Conservation (phyloP, 2,113 vertebrate species). For the Ellobius talpinus region DNA sequence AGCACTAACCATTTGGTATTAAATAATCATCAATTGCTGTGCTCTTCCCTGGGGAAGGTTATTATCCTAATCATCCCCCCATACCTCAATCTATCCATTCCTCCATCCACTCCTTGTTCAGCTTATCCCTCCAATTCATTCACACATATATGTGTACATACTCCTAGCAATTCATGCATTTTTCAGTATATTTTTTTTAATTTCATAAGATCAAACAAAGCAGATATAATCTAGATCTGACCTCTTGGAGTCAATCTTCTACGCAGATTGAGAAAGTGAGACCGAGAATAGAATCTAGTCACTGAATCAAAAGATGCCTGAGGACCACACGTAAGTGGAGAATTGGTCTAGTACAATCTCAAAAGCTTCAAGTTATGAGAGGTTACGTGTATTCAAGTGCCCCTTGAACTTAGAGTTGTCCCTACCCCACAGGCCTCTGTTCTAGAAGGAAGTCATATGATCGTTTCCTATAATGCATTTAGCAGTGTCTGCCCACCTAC, state of each 20-base stretch:
- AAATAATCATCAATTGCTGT: not conserved
- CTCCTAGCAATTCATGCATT: not conserved
- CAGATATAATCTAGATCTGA: not conserved
- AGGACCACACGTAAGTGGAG: not conserved
- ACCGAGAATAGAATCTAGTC: not conserved
- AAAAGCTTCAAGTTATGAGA: not conserved
- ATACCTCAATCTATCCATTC: not conserved
- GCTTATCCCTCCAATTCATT: not conserved
- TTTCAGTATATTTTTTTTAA: not conserved
- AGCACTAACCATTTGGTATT: not conserved
- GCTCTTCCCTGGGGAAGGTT: not conserved
- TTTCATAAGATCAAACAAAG: not conserved
- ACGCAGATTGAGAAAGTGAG: not conserved
- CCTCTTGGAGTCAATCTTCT: not conserved
- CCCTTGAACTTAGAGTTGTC: not conserved
- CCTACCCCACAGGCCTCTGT: not conserved
- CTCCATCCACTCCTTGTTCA: too few species aligned
- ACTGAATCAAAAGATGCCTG: not conserved
- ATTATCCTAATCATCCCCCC: not conserved
- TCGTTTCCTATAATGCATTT: slow-evolving; percentile 45
- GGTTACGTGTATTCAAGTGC: not conserved
- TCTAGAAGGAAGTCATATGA: slow-evolving; percentile 49
- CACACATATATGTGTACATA: not conserved
- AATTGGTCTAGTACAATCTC: not conserved
- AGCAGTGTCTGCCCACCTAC: not conserved